These are phyloP conservation scores for Isurus oxyrinchus DNA, from an alignment of 2,113 vertebrate species.

Conservation along the genomic window DNA sequence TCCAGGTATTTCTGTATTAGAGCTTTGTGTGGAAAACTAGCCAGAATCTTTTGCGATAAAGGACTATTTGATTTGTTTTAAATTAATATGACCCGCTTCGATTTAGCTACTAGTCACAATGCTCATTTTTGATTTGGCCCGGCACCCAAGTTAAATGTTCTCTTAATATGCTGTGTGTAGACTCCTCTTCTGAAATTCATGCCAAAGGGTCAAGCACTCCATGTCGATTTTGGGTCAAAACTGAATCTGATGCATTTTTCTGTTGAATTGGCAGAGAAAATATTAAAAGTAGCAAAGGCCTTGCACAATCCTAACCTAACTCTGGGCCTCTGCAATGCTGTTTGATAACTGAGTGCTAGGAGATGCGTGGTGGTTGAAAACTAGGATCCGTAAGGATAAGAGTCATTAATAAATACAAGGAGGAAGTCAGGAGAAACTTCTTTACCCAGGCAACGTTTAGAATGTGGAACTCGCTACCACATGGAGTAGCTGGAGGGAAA, in stretches of 20 bases:
- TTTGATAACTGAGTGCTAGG: neutral
- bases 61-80: too few relatives aligned
- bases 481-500: neutral
- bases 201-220: slow-evolving; percentile 41
- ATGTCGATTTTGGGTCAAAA: slow-evolving; percentile 15
- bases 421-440: neutral
- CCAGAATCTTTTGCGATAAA: neutral
- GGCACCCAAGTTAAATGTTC: neutral
- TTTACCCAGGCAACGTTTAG: neutral
- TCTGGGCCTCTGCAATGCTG: neutral
- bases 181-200: slow-evolving; percentile 24
- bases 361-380: neutral
- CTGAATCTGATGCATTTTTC: neutral
- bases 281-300: neutral
- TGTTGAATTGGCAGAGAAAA: slow-evolving; percentile 38
- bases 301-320: neutral
- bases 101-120: neutral
- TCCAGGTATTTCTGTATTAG: too few relatives aligned
- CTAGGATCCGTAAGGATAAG: neutral
- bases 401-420: neutral
- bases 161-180: neutral
- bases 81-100: neutral
- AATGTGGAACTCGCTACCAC: neutral
- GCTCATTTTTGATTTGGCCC: neutral
- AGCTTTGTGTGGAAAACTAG: neutral